Percentiles rank a stretch among this genome's conserved stretches.
Evolutionary conservation across 2,797 vertebrate species (phyloP).

Genomic region (Protosalanx chinensis): DNA sequence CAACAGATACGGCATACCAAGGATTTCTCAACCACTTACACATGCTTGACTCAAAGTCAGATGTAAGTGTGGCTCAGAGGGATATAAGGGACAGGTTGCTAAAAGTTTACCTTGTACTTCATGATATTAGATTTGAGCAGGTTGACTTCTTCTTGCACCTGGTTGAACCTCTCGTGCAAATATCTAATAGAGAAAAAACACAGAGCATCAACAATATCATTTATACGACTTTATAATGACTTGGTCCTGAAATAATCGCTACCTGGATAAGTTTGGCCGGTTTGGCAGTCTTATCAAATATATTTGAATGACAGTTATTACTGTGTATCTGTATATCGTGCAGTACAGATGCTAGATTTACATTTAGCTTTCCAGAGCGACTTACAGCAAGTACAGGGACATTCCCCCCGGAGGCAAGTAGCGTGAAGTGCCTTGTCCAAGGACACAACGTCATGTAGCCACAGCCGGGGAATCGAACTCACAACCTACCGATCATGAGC

Average conservation of each 20-base stretch:
- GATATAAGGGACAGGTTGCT: neutral
- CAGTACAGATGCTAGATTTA: no score
- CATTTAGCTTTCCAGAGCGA: no score
- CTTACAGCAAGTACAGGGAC: no score
- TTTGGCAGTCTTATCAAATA: neutral
- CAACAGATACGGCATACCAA: neutral
- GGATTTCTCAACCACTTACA: neutral
- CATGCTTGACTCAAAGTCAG: neutral
- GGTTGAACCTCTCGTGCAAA: slow-evolving; percentile 90
- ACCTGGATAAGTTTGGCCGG: neutral
- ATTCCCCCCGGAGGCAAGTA: no score
- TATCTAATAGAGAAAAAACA: slow-evolving; percentile 76
- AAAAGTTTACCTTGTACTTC: slow-evolving; percentile 89
- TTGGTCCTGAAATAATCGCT: neutral
- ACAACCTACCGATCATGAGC: no score
- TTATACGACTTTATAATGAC: neutral
- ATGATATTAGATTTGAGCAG: slow-evolving; percentile 89
- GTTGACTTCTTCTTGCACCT: slow-evolving; percentile 90
- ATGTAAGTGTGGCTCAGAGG: neutral
- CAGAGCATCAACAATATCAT: neutral
- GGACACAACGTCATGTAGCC: no score
- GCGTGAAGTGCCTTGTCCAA: no score
- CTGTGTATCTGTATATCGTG: no score
- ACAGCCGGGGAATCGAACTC: no score
- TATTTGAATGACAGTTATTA: no score